Conservation (phyloP, 2,888 invertebrate genomes). For the Barypeithes pellucidus region DNA sequence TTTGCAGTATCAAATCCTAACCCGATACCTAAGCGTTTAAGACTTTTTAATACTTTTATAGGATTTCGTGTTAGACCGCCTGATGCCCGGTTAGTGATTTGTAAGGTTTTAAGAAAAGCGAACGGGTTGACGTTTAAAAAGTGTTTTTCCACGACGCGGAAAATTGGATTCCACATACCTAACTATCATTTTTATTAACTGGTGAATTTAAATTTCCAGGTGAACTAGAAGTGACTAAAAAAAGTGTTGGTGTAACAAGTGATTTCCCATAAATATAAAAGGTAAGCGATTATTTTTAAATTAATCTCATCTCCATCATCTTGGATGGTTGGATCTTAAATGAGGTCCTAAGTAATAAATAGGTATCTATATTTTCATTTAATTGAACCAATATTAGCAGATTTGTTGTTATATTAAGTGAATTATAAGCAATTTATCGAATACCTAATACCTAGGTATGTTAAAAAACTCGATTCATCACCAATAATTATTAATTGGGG, state of each 20-base stretch:
- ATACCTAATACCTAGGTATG: too few relatives aligned
- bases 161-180: conserved; percentile 26
- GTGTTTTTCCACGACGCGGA: conserved; percentile 27
- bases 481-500: too few relatives aligned
- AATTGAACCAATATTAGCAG: too few relatives aligned
- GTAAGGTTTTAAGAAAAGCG: conserved; percentile 66
- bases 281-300: neutral
- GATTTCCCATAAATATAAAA: neutral
- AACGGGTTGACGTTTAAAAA: conserved; percentile 44
- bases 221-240: conserved; percentile 21
- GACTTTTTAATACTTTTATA: conserved; percentile 82
- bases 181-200: conserved; percentile 11
- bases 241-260: conserved; percentile 14
- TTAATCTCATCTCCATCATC: too few relatives aligned
- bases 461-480: too few relatives aligned
- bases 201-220: conserved; percentile 20
- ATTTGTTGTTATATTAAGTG: too few relatives aligned
- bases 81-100: conserved; percentile 69
- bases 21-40: conserved; percentile 82
- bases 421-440: too few relatives aligned
- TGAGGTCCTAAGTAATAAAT: too few relatives aligned
- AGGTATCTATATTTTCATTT: too few relatives aligned
- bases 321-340: too few relatives aligned
- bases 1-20: conserved; percentile 72
- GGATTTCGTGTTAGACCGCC: conserved; percentile 69